Conservation (phyloP, 1,140 invertebrate genomes). For the Zaprionus ornatus region DNA sequence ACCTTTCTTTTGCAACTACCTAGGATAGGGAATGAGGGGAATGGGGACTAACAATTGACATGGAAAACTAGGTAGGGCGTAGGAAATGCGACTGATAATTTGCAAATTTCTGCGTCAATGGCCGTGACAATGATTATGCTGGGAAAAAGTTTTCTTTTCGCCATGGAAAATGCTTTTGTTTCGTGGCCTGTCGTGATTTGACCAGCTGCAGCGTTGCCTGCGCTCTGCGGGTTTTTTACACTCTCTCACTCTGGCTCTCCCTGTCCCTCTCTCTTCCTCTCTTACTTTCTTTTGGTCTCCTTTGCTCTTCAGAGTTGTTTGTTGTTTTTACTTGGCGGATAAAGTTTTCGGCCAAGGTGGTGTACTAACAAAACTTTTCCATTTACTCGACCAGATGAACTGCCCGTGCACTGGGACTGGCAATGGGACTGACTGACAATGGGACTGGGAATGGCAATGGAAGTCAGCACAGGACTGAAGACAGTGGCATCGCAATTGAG, state of each 20-base stretch:
- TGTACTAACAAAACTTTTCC: slow-evolving; percentile 79
- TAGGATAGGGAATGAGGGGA: not conserved
- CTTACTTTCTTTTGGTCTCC: slow-evolving; percentile 41
- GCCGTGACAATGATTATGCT: slow-evolving; percentile 76
- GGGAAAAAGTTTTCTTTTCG: slow-evolving; percentile 33
- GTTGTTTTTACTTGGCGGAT: slow-evolving; percentile 44
- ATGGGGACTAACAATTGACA: not conserved
- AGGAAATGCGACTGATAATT: slow-evolving; percentile 64
- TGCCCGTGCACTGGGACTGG: slow-evolving; percentile 34
- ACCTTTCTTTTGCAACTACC: slow-evolving; percentile 9
- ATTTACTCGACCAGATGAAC: slow-evolving; percentile 79
- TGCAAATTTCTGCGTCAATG: slow-evolving; percentile 79
- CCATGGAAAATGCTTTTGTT: slow-evolving; percentile 40
- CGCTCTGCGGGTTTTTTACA: not conserved
- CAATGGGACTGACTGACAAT: not conserved
- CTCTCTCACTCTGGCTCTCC: slow-evolving; percentile 22
- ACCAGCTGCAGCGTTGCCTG: slow-evolving; percentile 48
- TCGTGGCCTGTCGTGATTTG: slow-evolving; percentile 36
- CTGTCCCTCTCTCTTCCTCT: not conserved
- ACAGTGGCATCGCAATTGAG: slow-evolving; percentile 20
- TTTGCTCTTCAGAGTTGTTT: slow-evolving; percentile 37
- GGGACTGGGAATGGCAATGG: not conserved
- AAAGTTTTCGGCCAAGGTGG: slow-evolving; percentile 66
- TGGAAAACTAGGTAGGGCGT: not conserved
- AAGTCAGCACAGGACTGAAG: not conserved